A percentile compares a stretch with the other conserved stretches of the same genome.
Evolutionary conservation across 2,797 vertebrate genomes (phyloP).

Genomic region (Poeciliopsis paucimaculata): DNA sequence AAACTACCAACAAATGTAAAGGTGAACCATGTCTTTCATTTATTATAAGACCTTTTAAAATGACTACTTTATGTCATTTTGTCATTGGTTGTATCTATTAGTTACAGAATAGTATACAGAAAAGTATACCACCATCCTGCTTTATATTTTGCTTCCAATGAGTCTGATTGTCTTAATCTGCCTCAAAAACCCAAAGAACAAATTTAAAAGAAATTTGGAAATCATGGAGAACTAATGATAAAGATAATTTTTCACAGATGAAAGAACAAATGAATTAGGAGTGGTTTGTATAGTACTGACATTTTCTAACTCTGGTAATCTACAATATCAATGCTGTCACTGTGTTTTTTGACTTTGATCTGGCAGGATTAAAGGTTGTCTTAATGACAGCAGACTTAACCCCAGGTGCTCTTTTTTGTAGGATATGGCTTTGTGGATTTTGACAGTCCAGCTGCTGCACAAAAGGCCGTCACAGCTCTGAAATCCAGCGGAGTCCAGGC

Average conservation of each 20-base stretch:
- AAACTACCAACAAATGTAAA: constrained; percentile 98
- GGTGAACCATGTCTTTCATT: constrained; percentile 71
- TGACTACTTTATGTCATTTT: not conserved
- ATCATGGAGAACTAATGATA: not conserved
- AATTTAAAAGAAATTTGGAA: not conserved
- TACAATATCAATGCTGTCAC: not conserved
- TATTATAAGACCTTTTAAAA: not conserved
- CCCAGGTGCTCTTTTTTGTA: constrained; percentile 57
- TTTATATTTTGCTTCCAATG: not conserved
- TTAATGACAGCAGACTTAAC: not conserved
- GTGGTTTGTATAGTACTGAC: not conserved
- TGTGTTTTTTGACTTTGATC: not conserved
- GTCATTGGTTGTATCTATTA: not conserved
- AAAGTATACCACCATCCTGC: not conserved
- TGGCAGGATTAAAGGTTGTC: not conserved
- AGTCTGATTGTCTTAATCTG: not conserved
- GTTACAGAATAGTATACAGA: not conserved
- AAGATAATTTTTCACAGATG: not conserved
- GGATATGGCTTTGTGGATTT: constrained; percentile 97
- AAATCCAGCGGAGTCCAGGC: constrained; percentile 94
- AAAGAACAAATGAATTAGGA: not conserved
- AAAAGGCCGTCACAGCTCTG: constrained; percentile 92
- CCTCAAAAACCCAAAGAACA: not conserved
- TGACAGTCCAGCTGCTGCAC: constrained; percentile 92
- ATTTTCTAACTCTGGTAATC: not conserved